Conservation (phyloP, 1,140 invertebrate species). For the Paralvinella palmiformis region DNA sequence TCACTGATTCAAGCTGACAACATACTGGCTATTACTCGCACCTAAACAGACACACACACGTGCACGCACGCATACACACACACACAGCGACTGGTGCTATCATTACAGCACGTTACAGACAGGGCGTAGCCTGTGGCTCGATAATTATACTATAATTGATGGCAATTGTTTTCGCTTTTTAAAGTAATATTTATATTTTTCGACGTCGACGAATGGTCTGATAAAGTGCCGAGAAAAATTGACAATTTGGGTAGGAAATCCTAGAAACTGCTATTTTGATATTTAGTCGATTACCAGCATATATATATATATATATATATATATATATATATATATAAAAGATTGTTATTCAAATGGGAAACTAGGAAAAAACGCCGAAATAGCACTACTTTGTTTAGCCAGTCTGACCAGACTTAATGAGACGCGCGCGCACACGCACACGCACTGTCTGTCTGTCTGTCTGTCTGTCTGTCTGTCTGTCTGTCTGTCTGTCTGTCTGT, state of each 20-base stretch:
- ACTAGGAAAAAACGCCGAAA: not conserved
- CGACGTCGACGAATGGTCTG: not conserved
- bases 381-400: no score
- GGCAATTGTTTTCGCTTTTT: not conserved
- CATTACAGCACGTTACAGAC: not conserved
- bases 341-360: not conserved
- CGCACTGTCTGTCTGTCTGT: constrained; percentile 15
- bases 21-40: no score
- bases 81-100: no score
- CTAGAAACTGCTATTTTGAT: not conserved
- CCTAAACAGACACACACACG: no score
- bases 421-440: no score
- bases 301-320: constrained; percentile 6
- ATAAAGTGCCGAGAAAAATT: not conserved
- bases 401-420: no score
- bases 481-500: constrained; percentile 20
- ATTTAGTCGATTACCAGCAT: not conserved
- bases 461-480: constrained; percentile 19
- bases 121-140: not conserved
- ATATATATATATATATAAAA: not conserved
- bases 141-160: not conserved
- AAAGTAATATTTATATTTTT: not conserved
- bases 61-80: no score
- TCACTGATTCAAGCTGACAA: no score
- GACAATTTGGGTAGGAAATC: not conserved